A percentile compares a stretch with the other conserved stretches of the same genome.
These are phyloP conservation scores for Cettia cetti DNA, from an alignment of 2,113 vertebrate genomes.

Conservation along the genomic window DNA sequence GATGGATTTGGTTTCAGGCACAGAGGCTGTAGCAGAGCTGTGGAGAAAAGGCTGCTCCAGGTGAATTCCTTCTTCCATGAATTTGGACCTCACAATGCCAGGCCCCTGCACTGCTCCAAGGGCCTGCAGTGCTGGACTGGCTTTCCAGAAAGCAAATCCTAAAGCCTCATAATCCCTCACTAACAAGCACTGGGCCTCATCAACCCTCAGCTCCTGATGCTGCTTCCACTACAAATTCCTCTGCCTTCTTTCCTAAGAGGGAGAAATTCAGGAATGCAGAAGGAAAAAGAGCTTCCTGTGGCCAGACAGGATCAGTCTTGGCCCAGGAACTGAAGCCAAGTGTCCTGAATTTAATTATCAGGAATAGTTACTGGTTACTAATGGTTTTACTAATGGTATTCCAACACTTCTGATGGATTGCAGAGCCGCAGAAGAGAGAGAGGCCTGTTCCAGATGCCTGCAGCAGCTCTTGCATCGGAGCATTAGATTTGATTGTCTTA, in stretches of 20 bases:
- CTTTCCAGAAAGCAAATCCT: neutral
- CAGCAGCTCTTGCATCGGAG: neutral
- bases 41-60: neutral
- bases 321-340: neutral
- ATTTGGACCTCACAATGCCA: accelerated
- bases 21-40: neutral
- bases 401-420: neutral
- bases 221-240: neutral
- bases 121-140: neutral
- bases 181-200: accelerated
- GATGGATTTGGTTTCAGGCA: neutral
- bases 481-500: slow-evolving; percentile 7
- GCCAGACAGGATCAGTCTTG: neutral
- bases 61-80: neutral
- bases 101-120: neutral
- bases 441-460: neutral
- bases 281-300: neutral
- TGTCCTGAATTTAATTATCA: neutral
- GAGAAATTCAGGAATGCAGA: neutral
- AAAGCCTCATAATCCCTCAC: neutral
- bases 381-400: neutral
- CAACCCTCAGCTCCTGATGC: neutral
- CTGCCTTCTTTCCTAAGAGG: neutral
- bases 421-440: neutral
- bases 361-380: neutral